phyloP scores from a whole-genome alignment of 1,140 invertebrate species.

The Medauroidea extradentata region DNA sequence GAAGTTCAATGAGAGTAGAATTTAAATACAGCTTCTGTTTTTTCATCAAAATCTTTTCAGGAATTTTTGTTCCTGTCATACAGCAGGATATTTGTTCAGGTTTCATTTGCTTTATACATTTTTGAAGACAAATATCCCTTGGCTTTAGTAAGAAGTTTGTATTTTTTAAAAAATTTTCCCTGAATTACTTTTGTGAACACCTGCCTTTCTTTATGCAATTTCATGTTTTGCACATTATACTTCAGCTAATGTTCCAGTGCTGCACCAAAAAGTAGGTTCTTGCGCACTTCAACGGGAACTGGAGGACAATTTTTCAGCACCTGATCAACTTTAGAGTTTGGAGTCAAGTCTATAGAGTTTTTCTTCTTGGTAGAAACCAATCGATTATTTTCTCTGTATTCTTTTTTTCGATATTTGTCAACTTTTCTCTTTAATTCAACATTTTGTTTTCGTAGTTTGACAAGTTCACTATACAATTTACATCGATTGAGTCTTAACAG shows the following conservation, averaged over 20 bases:
- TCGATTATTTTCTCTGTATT: too few species aligned
- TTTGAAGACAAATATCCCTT: constrained; percentile 8
- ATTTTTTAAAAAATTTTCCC: constrained; percentile 20
- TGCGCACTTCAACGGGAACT: neutral
- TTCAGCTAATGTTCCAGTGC: constrained; percentile 11
- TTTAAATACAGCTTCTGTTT: constrained; percentile 17
- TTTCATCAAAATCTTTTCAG: constrained; percentile 14
- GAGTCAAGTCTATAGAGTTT: neutral
- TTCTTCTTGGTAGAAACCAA: too few species aligned
- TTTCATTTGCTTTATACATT: constrained; percentile 4
- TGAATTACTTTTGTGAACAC: constrained; percentile 3
- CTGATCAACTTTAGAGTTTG: constrained; percentile 14
- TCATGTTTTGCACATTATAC: neutral
- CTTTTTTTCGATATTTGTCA: too few species aligned
- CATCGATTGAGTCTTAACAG: too few species aligned
- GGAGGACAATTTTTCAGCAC: constrained; percentile 2
- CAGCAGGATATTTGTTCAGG: constrained; percentile 1
- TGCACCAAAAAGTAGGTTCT: constrained; percentile 15
- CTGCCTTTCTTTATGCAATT: constrained; percentile 12
- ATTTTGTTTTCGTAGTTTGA: too few species aligned
- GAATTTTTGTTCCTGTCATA: constrained; percentile 6
- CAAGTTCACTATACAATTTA: too few species aligned
- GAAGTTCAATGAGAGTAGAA: constrained; percentile 14
- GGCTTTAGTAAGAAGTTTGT: constrained; percentile 6
- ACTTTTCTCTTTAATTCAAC: too few species aligned